Conservation (phyloP, 2,113 vertebrate species). For the Bambusicola thoracicus region DNA sequence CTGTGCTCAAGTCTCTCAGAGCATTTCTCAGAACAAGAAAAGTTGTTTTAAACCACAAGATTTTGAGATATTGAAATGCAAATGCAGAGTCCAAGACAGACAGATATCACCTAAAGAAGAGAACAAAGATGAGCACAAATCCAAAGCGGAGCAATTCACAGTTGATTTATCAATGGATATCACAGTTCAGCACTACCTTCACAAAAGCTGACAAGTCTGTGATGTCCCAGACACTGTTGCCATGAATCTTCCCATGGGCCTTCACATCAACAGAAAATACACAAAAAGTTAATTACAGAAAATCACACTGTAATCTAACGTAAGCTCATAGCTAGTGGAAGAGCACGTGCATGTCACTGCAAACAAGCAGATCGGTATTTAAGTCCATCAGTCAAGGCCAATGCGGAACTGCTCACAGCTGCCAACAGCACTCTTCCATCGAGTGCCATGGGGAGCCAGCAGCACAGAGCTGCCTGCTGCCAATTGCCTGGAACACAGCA, state of each 20-base stretch:
- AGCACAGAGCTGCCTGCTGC: neutral
- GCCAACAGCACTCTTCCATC: neutral
- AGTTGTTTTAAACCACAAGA: neutral
- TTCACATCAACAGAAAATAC: slow-evolving; percentile 1
- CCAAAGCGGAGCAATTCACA: neutral
- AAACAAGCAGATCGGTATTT: slow-evolving; percentile 26
- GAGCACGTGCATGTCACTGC: neutral
- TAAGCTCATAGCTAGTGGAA: neutral
- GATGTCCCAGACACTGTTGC: neutral
- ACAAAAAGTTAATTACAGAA: neutral
- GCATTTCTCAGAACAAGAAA: neutral
- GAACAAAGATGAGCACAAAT: neutral
- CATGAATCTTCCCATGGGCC: neutral
- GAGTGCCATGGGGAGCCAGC: neutral
- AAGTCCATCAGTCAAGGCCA: slow-evolving; percentile 25
- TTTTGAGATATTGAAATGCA: neutral
- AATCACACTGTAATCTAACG: neutral
- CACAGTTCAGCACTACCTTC: slow-evolving; percentile 5
- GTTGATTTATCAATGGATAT: neutral
- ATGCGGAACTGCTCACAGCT: neutral
- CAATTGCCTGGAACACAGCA: rapidly evolving
- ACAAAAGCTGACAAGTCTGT: slow-evolving; percentile 29
- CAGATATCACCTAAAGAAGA: neutral
- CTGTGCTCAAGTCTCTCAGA: neutral
- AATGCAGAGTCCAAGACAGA: neutral